phyloP scores from a whole-genome alignment of 2,797 vertebrate genomes.

The Tiaroga cobitis region DNA sequence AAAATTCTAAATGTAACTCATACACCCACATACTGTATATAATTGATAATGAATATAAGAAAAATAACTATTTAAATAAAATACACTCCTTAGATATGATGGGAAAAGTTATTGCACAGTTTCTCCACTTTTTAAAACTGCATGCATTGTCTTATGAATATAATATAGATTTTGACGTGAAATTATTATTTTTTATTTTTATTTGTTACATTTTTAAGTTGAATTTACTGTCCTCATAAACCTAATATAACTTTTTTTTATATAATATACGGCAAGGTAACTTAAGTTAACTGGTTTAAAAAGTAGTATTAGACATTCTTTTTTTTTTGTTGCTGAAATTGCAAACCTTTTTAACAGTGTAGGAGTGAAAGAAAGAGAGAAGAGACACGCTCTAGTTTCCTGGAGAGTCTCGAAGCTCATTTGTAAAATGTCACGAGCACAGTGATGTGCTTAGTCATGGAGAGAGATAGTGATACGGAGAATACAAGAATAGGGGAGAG shows the following conservation, averaged over 20 bases:
- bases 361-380: not conserved
- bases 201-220: not conserved
- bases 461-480: constrained; percentile 21
- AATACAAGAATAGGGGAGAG: not conserved
- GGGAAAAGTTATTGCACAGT: not conserved
- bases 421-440: constrained; percentile 46
- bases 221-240: not conserved
- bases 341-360: not conserved
- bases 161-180: not conserved
- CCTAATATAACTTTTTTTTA: not conserved
- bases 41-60: not conserved
- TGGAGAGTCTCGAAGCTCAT: constrained; percentile 8
- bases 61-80: not conserved
- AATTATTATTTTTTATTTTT: not conserved
- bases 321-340: not conserved
- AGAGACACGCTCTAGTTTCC: constrained; percentile 18
- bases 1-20: not conserved
- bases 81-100: not conserved
- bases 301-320: not conserved
- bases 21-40: not conserved
- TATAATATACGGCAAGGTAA: not conserved
- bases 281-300: not conserved
- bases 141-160: not conserved
- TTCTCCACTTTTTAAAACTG: not conserved
- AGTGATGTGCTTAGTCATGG: constrained; percentile 53